These are phyloP conservation scores for Rotaria macrura DNA, from an alignment of 2,888 invertebrate species.

Conservation along the genomic window DNA sequence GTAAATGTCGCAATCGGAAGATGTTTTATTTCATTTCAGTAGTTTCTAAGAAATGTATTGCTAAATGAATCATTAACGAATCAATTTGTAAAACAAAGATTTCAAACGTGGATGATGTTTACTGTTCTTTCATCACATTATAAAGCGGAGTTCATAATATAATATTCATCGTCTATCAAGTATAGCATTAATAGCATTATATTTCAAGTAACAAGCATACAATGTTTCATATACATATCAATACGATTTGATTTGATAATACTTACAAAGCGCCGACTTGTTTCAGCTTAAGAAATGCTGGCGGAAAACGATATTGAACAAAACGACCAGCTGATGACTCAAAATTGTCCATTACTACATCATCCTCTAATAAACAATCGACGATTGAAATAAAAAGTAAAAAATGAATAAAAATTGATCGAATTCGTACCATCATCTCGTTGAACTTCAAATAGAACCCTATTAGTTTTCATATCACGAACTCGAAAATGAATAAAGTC, in stretches of 20 bases:
- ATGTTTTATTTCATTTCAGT: too few relatives aligned
- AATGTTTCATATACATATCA: too few relatives aligned
- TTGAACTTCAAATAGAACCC: constrained; percentile 84
- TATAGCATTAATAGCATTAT: too few relatives aligned
- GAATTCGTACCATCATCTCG: not conserved
- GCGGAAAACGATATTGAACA: constrained; percentile 97
- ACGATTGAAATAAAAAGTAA: not conserved
- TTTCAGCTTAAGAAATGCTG: constrained; percentile 84
- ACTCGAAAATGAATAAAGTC: constrained; percentile 94
- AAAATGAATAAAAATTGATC: not conserved
- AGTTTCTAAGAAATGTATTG: too few relatives aligned
- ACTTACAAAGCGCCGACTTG: constrained; percentile 87
- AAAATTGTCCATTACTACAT: not conserved
- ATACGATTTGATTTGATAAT: not conserved
- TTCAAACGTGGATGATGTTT: too few relatives aligned
- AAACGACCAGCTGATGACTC: constrained; percentile 55
- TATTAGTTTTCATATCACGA: constrained; percentile 74
- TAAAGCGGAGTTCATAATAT: too few relatives aligned
- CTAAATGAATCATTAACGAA: too few relatives aligned
- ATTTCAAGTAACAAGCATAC: too few relatives aligned
- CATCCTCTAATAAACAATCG: not conserved
- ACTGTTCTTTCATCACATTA: too few relatives aligned
- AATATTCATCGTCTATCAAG: too few relatives aligned
- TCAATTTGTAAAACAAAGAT: too few relatives aligned
- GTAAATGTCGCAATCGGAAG: too few relatives aligned